These are phyloP conservation scores for Coleophora deauratella DNA, from an alignment of 2,888 invertebrate genomes.

Conservation along the genomic window DNA sequence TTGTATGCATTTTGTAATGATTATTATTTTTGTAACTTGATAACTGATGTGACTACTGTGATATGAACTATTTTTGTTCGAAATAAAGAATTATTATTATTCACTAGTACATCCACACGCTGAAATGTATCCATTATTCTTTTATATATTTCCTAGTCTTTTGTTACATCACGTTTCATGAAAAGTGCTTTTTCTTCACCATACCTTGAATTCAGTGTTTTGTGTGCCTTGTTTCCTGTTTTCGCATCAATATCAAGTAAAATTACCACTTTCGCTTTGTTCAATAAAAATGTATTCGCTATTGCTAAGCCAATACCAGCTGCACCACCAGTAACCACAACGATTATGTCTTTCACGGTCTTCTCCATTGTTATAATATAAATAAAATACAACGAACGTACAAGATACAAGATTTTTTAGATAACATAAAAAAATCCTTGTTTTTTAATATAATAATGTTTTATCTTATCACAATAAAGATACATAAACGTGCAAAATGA, in stretches of 20 bases:
- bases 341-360: slow-evolving; percentile 19
- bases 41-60: slow-evolving; percentile 26
- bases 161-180: slow-evolving; percentile 57
- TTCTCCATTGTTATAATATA: background rate
- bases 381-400: background rate
- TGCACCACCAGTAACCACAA: slow-evolving; percentile 64
- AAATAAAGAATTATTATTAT: slow-evolving; percentile 46
- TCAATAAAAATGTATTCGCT: slow-evolving; percentile 49
- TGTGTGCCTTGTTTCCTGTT: slow-evolving; percentile 34
- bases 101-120: slow-evolving; percentile 40
- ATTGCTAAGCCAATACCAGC: slow-evolving; percentile 63
- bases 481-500: too few relatives aligned
- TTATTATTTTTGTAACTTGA: too few relatives aligned
- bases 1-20: too few relatives aligned
- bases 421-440: too few relatives aligned
- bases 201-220: slow-evolving; percentile 43
- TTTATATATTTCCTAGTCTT: slow-evolving; percentile 40
- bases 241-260: slow-evolving; percentile 25
- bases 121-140: slow-evolving; percentile 24
- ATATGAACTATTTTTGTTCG: slow-evolving; percentile 21
- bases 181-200: slow-evolving; percentile 52
- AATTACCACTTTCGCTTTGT: slow-evolving; percentile 32
- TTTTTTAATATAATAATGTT: too few relatives aligned
- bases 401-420: too few relatives aligned
- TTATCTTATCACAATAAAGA: too few relatives aligned